Evolutionary conservation across 2,888 invertebrate species (phyloP).

Genomic region (Gryllus longicercus): DNA sequence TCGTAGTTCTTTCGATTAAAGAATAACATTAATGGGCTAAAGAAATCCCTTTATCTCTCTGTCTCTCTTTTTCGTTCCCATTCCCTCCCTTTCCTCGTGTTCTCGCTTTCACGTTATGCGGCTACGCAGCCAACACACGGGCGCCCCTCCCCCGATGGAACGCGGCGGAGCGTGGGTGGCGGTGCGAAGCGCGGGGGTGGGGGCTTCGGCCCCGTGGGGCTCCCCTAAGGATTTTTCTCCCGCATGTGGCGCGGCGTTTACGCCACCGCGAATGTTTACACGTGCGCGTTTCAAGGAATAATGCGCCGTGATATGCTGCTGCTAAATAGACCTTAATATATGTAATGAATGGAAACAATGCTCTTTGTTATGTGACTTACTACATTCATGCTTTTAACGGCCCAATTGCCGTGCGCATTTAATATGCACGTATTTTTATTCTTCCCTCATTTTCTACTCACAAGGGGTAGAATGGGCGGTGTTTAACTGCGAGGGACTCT

Average conservation of each 20-base stretch:
- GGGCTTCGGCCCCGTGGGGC: not conserved
- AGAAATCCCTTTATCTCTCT: too few relatives aligned
- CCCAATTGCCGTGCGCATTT: slow-evolving; percentile 17
- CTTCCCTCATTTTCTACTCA: slow-evolving; percentile 17
- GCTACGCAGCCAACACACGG: too few relatives aligned
- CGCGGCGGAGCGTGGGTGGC: not conserved
- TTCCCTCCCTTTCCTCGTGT: too few relatives aligned
- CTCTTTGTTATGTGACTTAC: slow-evolving; percentile 17
- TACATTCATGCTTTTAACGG: slow-evolving; percentile 17
- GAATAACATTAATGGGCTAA: too few relatives aligned
- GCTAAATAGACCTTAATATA: slow-evolving; percentile 17
- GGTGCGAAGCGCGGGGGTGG: not conserved
- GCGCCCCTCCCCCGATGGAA: not conserved
- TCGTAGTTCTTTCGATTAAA: too few relatives aligned
- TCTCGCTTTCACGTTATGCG: too few relatives aligned
- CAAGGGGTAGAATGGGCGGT: slow-evolving; percentile 17
- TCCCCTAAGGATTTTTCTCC: not conserved
- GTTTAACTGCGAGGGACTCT: not conserved
- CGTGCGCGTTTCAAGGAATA: not conserved
- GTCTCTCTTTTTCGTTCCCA: too few relatives aligned
- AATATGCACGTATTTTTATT: slow-evolving; percentile 10
- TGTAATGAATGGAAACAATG: slow-evolving; percentile 9
- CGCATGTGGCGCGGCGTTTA: not conserved
- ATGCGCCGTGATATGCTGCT: not conserved
- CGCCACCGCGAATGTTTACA: not conserved